Base-by-base conservation (phyloP, 1,140 invertebrate genomes). In the Harlomillsia oculata region DNA sequence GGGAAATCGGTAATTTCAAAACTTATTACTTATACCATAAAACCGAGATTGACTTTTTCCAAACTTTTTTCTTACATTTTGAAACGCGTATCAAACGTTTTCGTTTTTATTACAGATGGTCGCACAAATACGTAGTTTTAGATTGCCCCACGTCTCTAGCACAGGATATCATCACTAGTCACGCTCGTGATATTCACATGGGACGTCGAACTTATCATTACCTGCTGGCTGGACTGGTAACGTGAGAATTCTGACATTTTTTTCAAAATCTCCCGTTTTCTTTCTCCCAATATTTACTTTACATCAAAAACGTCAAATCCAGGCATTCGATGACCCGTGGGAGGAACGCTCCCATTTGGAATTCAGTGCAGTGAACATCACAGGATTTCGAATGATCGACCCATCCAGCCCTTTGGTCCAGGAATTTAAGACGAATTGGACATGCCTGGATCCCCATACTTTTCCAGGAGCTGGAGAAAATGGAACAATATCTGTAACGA, bases 351-450 rank as follows among this genome's bases (percentile, higher is more conserved):
- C 55, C 3, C n/a, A n/a, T n/a, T 54, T 62, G 9, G 64, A 65
- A 43, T 65, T 59, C 32, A 41, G 60, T 34, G 64, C 64, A 51
- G 85, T 97, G 67, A 97, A 97, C 75, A 89, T 97, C 60, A 97
- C 92, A 1, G 93, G 92, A 23, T 97, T 96, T 73, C 79, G 88
- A 58, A 84, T 96, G 63, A 79, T 95, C 14, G 87, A 95, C 72
- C 78, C 76, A 40, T 80, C 79, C 45, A 77, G 84, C 65, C 79
- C 80, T 62, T 76, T 82, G 60, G 87, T 92, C 30, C 81, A 81
- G 67, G 82, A 89, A 18, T 65, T 65, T 58, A 26, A 62, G 4
- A 53, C 34, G 29, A 43, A 41, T 25, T 60, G 60, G 53, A 41
- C 57, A 1, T 28, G 37, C 9, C 39, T 62, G 28, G 60, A 65